Conservation (phyloP, 2,888 invertebrate genomes). For the Glyphotaelius pellucidus region DNA sequence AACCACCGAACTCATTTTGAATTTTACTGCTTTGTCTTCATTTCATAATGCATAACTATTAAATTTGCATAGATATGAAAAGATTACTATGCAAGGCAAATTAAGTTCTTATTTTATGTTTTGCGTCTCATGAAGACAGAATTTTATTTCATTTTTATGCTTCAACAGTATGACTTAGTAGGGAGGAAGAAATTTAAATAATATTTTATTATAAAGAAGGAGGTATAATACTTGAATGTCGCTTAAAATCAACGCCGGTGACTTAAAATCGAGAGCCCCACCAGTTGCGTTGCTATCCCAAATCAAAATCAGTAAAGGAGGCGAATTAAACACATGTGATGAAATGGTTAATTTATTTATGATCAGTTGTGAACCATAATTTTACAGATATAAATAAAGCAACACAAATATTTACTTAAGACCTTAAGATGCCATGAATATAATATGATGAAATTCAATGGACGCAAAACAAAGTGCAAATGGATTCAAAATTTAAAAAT, state of each 20-base stretch:
- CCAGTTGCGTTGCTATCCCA: too few relatives aligned
- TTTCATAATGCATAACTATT: constrained; percentile 27
- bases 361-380: too few relatives aligned
- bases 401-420: too few relatives aligned
- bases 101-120: constrained; percentile 9
- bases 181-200: neutral
- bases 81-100: constrained; percentile 38
- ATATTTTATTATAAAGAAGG: neutral
- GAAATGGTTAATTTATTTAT: too few relatives aligned
- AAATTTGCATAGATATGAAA: constrained; percentile 48
- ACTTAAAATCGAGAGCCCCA: neutral
- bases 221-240: neutral
- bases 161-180: neutral
- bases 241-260: neutral
- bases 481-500: too few relatives aligned
- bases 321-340: too few relatives aligned
- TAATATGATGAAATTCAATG: too few relatives aligned
- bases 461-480: too few relatives aligned
- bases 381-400: too few relatives aligned
- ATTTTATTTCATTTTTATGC: constrained; percentile 38
- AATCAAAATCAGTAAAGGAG: too few relatives aligned
- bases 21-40: neutral
- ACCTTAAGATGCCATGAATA: too few relatives aligned
- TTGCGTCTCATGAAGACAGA: neutral
- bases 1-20: constrained; percentile 10